Percentiles rank a stretch among this genome's conserved stretches.
These are phyloP conservation scores for Itoplectis maculator DNA, from an alignment of 2,888 invertebrate genomes.

Conservation along the genomic window DNA sequence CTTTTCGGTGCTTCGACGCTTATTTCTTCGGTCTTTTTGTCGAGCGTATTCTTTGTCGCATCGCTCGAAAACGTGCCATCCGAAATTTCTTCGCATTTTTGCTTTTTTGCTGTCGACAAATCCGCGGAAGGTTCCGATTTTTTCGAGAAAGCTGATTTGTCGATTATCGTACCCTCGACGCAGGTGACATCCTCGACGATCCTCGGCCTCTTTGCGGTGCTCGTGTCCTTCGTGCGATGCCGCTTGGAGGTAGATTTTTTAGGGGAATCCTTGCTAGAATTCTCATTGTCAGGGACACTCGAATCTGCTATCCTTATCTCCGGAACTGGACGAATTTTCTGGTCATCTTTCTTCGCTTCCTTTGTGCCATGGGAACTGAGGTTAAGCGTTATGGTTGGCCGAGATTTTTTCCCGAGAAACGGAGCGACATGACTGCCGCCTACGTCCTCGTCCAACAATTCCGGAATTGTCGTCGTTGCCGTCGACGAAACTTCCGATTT, in stretches of 20 bases:
- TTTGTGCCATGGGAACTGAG: conserved; percentile 4
- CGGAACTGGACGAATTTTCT: background rate
- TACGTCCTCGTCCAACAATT: conserved; percentile 50
- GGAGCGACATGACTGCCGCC: conserved; percentile 6
- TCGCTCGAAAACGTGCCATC: background rate
- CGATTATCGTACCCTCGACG: conserved; percentile 55
- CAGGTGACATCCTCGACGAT: conserved; percentile 57
- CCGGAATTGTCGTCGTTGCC: conserved; percentile 3
- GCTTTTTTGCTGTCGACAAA: background rate
- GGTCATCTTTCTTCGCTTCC: background rate
- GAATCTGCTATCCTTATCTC: conserved; percentile 63
- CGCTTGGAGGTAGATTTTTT: conserved; percentile 10
- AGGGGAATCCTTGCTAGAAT: background rate
- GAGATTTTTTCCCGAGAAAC: conserved; percentile 7
- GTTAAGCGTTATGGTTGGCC: conserved; percentile 38
- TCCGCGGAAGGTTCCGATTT: background rate
- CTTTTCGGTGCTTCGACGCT: background rate
- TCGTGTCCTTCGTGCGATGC: background rate
- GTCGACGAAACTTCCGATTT: background rate
- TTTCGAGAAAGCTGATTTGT: background rate
- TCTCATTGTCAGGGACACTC: conserved; percentile 48
- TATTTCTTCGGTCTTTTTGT: background rate
- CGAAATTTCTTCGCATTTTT: background rate
- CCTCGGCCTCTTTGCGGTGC: conserved; percentile 33
- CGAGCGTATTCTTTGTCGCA: background rate